These are phyloP conservation scores for Ophraella communa DNA, from an alignment of 2,888 invertebrate species.

Conservation along the genomic window DNA sequence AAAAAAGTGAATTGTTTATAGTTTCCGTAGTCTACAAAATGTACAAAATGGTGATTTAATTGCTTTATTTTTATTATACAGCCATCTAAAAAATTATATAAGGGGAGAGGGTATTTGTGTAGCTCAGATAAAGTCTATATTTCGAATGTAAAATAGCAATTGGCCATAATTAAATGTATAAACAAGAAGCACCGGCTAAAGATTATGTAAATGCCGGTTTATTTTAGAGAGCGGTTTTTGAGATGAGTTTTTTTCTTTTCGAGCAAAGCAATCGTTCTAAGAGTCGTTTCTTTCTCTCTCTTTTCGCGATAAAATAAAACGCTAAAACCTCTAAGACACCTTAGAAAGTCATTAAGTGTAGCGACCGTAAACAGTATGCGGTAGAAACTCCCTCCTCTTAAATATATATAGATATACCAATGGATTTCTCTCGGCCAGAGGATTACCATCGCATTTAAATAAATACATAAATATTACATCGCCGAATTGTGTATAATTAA, in stretches of 20 bases:
- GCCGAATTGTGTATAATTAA: constrained; percentile 61
- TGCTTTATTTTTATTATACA: too few relatives aligned
- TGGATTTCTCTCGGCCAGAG: constrained; percentile 55
- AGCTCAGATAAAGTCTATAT: background rate
- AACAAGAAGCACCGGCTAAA: constrained; percentile 15
- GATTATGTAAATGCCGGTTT: constrained; percentile 23
- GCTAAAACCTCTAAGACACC: constrained; percentile 54
- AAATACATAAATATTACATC: constrained; percentile 63
- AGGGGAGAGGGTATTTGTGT: too few relatives aligned
- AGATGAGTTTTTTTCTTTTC: constrained; percentile 34
- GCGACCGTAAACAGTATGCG: constrained; percentile 54
- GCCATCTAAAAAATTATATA: too few relatives aligned
- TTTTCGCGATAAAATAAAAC: constrained; percentile 48
- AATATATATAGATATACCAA: too few relatives aligned
- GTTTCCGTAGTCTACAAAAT: too few relatives aligned
- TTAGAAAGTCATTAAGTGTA: constrained; percentile 56
- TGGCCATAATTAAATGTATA: constrained; percentile 1
- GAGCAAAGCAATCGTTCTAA: constrained; percentile 12
- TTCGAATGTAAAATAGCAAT: background rate
- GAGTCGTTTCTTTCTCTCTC: constrained; percentile 28
- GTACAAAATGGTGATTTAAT: too few relatives aligned
- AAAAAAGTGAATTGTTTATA: too few relatives aligned
- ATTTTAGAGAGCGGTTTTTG: constrained; percentile 29
- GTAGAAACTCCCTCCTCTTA: constrained; percentile 46
- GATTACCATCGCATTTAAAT: constrained; percentile 63